A percentile compares a stretch with the other conserved stretches of the same genome.
Evolutionary conservation across 2,888 invertebrate genomes (phyloP).

Genomic region (Muscina levida): DNA sequence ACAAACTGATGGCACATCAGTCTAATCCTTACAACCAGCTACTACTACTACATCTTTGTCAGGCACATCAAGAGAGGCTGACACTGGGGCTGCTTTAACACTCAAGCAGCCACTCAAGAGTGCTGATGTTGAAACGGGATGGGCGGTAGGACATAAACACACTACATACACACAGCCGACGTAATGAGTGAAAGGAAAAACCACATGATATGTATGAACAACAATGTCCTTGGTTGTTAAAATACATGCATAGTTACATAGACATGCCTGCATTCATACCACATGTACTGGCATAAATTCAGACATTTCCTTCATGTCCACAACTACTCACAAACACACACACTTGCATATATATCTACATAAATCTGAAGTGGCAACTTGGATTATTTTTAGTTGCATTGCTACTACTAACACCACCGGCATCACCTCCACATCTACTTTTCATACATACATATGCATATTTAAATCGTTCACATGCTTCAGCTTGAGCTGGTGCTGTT

Average conservation of each 20-base stretch:
- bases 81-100: too few species aligned
- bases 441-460: not conserved
- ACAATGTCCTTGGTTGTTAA: constrained; percentile 22
- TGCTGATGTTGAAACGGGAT: too few species aligned
- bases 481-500: not conserved
- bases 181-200: constrained; percentile 11
- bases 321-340: not conserved
- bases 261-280: too few species aligned
- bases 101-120: too few species aligned
- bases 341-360: not conserved
- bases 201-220: constrained; percentile 25
- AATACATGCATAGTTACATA: not conserved
- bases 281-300: not conserved
- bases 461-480: not conserved
- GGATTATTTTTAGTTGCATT: constrained; percentile 15
- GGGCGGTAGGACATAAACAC: too few species aligned
- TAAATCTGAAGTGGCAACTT: not conserved
- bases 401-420: not conserved
- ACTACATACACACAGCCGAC: not conserved
- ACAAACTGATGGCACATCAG: constrained; percentile 44
- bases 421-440: not conserved
- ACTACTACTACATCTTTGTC: constrained; percentile 31
- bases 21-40: constrained; percentile 10
- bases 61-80: not conserved
- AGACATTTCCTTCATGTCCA: not conserved